These are phyloP conservation scores for Donacobius atricapilla DNA, from an alignment of 2,113 vertebrate species.

Conservation along the genomic window DNA sequence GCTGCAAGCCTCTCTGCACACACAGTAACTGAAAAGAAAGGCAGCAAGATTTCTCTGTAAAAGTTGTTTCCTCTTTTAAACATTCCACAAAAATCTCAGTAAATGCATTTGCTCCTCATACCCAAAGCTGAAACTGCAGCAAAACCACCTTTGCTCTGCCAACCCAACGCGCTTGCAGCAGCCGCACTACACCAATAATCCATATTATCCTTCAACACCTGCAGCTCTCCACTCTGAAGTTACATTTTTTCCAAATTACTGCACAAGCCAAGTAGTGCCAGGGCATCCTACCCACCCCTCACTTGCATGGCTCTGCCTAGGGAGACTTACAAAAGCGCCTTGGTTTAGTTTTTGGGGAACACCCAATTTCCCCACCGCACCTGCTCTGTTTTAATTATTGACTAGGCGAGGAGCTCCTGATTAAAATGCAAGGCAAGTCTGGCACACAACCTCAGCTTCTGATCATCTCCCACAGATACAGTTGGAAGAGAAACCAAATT, in stretches of 20 bases:
- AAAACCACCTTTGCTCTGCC: not conserved
- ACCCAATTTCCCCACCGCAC: slow-evolving; percentile 1
- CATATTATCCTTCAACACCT: not conserved
- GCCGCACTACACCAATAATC: accelerated
- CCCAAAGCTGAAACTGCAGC: not conserved
- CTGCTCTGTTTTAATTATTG: slow-evolving; percentile 34
- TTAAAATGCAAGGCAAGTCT: slow-evolving; percentile 37
- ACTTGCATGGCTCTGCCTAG: not conserved
- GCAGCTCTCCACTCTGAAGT: not conserved
- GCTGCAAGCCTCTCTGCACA: not conserved
- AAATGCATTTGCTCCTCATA: not conserved
- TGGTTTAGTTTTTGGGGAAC: slow-evolving; percentile 38
- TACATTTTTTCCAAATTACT: not conserved
- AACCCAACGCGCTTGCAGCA: not conserved
- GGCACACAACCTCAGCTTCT: not conserved
- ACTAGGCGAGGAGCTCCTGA: not conserved
- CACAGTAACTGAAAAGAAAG: not conserved
- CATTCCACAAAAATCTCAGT: not conserved
- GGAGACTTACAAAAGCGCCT: not conserved
- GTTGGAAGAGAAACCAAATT: not conserved
- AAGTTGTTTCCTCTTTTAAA: not conserved
- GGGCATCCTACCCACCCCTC: not conserved
- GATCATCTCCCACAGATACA: not conserved
- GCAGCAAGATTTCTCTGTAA: not conserved
- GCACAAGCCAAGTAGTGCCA: not conserved